Percentiles rank a stretch among this genome's conserved stretches.
These are phyloP conservation scores for Artemia franciscana DNA, from an alignment of 1,140 invertebrate genomes.

Conservation along the genomic window DNA sequence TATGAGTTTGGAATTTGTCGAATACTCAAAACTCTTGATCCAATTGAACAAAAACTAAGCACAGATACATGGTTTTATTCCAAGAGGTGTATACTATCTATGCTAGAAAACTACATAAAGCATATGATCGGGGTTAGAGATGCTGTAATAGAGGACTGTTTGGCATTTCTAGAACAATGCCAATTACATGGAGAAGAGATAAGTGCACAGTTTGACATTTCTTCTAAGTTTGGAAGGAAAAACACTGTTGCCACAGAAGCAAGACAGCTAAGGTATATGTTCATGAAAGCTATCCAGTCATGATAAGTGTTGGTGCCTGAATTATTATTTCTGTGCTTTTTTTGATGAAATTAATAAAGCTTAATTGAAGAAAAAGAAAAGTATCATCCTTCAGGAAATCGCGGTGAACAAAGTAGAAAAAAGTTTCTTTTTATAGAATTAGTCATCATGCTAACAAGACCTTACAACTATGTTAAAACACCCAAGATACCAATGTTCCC, in stretches of 20 bases:
- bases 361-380: too few relatives aligned
- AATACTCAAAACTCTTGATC: slow-evolving; percentile 87
- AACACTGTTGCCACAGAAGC: slow-evolving; percentile 16
- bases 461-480: too few relatives aligned
- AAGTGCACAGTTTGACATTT: neutral
- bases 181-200: slow-evolving; percentile 16
- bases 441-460: too few relatives aligned
- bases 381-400: too few relatives aligned
- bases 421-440: too few relatives aligned
- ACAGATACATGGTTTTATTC: slow-evolving; percentile 95
- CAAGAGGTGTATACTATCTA: slow-evolving; percentile 76
- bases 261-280: slow-evolving; percentile 2
- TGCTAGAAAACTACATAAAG: slow-evolving; percentile 75
- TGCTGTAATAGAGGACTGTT: slow-evolving; percentile 64
- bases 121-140: slow-evolving; percentile 74
- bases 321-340: too few relatives aligned
- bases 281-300: neutral
- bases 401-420: too few relatives aligned
- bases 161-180: slow-evolving; percentile 79
- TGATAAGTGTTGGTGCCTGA: too few relatives aligned
- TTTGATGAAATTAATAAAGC: too few relatives aligned
- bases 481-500: too few relatives aligned
- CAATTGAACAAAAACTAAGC: slow-evolving; percentile 80
- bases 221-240: neutral
- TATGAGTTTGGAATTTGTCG: slow-evolving; percentile 97